These are phyloP conservation scores for Triplophysa bombifrons DNA, from an alignment of 2,797 vertebrate genomes.

Conservation along the genomic window DNA sequence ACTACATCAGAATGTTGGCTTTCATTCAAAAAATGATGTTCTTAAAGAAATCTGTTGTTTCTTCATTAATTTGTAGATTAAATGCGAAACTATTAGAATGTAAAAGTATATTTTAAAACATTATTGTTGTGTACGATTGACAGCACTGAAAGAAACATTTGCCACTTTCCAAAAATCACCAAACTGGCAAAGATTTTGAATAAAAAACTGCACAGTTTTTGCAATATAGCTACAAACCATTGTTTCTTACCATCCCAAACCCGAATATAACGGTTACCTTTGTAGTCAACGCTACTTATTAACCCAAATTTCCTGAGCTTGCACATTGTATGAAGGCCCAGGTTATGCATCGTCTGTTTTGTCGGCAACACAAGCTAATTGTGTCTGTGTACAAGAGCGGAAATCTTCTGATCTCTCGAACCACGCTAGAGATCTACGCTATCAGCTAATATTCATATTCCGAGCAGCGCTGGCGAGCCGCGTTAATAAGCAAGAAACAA, in stretches of 20 bases:
- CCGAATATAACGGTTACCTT: neutral
- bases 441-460: slow-evolving; percentile 21
- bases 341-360: slow-evolving; percentile 23
- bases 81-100: too few species aligned
- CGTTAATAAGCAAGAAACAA: slow-evolving; percentile 32
- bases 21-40: too few species aligned
- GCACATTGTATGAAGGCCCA: slow-evolving; percentile 16
- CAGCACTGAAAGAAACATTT: too few species aligned
- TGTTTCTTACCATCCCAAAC: neutral
- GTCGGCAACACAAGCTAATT: slow-evolving; percentile 17
- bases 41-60: too few species aligned
- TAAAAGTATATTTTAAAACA: too few species aligned
- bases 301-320: slow-evolving; percentile 29
- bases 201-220: too few species aligned
- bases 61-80: too few species aligned
- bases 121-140: too few species aligned
- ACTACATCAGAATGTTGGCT: too few species aligned
- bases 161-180: too few species aligned
- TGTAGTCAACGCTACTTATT: slow-evolving; percentile 6
- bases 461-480: neutral
- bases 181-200: too few species aligned
- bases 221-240: neutral
- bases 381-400: slow-evolving; percentile 10
- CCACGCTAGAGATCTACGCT: neutral
- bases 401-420: slow-evolving; percentile 37